These are phyloP conservation scores for Phalacrocorax aristotelis DNA, from an alignment of 2,113 vertebrate species.

Conservation along the genomic window DNA sequence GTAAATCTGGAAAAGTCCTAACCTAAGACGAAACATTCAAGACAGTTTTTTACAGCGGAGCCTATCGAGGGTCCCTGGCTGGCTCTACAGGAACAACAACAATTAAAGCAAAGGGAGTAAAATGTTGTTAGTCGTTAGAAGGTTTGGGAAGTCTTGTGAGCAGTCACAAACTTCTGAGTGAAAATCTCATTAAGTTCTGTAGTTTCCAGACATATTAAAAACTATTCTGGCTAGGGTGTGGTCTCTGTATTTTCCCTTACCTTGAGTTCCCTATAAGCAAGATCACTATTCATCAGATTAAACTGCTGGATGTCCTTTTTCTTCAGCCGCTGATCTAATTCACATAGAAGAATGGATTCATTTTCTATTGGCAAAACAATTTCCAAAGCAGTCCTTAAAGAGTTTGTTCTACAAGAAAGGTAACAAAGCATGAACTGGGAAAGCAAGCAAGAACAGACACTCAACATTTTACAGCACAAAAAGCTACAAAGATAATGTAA, in stretches of 20 bases:
- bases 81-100: not conserved
- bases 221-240: not conserved
- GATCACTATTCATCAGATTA: slow-evolving; percentile 70
- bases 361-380: slow-evolving; percentile 82
- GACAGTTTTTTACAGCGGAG: not conserved
- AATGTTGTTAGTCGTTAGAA: not conserved
- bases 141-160: not conserved
- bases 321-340: slow-evolving; percentile 74
- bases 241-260: slow-evolving; percentile 41
- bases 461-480: not conserved
- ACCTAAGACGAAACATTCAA: not conserved
- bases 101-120: not conserved
- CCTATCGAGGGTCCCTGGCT: not conserved
- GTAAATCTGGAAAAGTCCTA: not conserved
- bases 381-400: slow-evolving; percentile 79
- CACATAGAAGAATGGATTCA: slow-evolving; percentile 74
- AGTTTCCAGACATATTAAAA: not conserved
- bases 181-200: not conserved
- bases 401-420: slow-evolving; percentile 74
- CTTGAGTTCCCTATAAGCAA: slow-evolving; percentile 59
- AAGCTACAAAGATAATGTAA: not conserved
- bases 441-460: not conserved
- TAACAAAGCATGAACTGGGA: not conserved
- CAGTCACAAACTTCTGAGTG: not conserved
- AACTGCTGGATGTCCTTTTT: slow-evolving; percentile 77